Percentiles rank a stretch among this genome's conserved stretches.
These are phyloP conservation scores for Casuarius casuarius DNA, from an alignment of 2,113 vertebrate species.

Conservation along the genomic window DNA sequence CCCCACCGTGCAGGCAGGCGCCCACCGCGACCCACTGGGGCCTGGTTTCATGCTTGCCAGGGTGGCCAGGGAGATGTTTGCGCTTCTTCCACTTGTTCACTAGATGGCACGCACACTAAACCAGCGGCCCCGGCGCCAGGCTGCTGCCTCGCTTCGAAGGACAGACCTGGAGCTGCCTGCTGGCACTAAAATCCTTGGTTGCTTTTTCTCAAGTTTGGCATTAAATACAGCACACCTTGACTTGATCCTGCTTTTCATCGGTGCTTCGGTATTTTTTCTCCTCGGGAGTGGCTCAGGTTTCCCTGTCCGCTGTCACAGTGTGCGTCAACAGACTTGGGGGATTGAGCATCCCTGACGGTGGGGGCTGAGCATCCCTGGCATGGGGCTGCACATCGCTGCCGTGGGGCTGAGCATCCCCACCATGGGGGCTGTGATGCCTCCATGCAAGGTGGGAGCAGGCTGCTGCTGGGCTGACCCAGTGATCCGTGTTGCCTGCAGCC, in stretches of 20 bases:
- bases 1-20: too few species aligned
- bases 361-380: not conserved
- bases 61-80: not conserved
- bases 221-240: accelerated
- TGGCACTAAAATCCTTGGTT: not conserved
- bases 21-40: accelerated
- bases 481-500: not conserved
- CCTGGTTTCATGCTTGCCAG: not conserved
- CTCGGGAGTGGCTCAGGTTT: not conserved
- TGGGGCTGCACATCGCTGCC: too few species aligned
- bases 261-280: not conserved
- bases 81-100: not conserved
- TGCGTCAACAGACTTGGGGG: not conserved
- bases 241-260: not conserved
- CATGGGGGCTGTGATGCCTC: accelerated
- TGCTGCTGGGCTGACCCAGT: not conserved
- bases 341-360: accelerated
- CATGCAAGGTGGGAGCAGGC: not conserved
- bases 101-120: constrained; percentile 29
- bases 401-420: too few species aligned
- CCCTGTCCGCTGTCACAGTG: not conserved
- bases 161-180: not conserved
- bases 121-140: accelerated
- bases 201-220: accelerated
- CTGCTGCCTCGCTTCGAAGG: not conserved